Base-by-base conservation (phyloP, 2,888 invertebrate genomes). In the Melieria omissa region DNA sequence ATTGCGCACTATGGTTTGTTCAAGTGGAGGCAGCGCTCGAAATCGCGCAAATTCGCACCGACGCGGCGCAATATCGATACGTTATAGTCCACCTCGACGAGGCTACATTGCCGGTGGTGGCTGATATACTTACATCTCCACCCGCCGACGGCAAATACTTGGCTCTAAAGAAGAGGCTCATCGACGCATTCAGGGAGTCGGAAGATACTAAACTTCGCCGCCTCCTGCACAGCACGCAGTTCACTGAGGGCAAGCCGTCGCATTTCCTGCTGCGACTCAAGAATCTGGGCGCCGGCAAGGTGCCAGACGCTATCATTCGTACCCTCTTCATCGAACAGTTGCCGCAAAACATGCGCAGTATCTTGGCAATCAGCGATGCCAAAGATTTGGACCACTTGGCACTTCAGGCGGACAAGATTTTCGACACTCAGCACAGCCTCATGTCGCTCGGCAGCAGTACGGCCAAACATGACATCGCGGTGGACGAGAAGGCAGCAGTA, bases 161-260 rank as follows among this genome's bases (percentile, higher is more conserved):
- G 29, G 57, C 16, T 16, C 57, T 57, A 41, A 57, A 57, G 29
- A 57, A 16, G 29, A 16, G 57, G 41, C 14, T 57, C 16, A 16
- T 57, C 57, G 41, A 57, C 41, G 41, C 5, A 57, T 57, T n/a
- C 41, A 29, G 41, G 6, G 57, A 57, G 29, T 41, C 29, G 9
- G 10, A 41, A 4, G 57, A 57, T 8, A 57, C 29, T 4, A 57
- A 16, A 57, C 29, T 57, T 9, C 57, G 57, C 16, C 57, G 81
- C 42, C 66, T 29, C 29, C 29, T 29, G 29, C 29, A 29, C 29
- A 29, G 29, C 2, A 29, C 29, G 29, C 29, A 29, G 29, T 29
- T 29, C 29, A 29, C 29, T 29, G 29, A 29, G 29, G 29, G 29
- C 29, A 29, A 29, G 29, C 29, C 29, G 29, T 29, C 29, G 29